Conservation (phyloP, 2,797 vertebrate genomes). For the Microcaecilia unicolor region DNA sequence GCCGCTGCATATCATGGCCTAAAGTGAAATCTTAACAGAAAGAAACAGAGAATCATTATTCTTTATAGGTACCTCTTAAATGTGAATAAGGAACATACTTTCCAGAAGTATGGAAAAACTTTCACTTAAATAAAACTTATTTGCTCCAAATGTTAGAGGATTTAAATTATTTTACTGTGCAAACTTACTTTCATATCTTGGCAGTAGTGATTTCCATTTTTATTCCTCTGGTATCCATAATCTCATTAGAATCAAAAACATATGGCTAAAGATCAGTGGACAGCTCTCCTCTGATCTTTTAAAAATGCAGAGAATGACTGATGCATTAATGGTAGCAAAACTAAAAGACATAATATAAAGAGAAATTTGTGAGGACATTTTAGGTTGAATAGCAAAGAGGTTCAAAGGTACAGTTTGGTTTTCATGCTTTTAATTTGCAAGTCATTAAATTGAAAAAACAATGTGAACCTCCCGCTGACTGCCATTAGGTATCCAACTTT, state of each 20-base stretch:
- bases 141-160: constrained; percentile 71
- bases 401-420: constrained; percentile 40
- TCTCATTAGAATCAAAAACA: constrained; percentile 74
- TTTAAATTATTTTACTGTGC: constrained; percentile 73
- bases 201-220: constrained; percentile 74
- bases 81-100: constrained; percentile 64
- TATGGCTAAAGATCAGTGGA: constrained; percentile 68
- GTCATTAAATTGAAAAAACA: constrained; percentile 44
- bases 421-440: constrained; percentile 57
- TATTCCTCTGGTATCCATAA: constrained; percentile 75
- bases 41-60: constrained; percentile 76
- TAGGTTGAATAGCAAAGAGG: constrained; percentile 30
- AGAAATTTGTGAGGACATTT: constrained; percentile 41
- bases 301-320: constrained; percentile 36
- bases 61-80: constrained; percentile 75
- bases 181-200: constrained; percentile 74
- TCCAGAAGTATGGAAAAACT: constrained; percentile 66
- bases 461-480: constrained; percentile 37
- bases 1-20: too few relatives aligned
- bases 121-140: constrained; percentile 64
- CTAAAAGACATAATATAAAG: constrained; percentile 31
- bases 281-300: constrained; percentile 42
- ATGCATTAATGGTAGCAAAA: constrained; percentile 45
- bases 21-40: too few relatives aligned
- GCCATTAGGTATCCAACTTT: constrained; percentile 22